These are phyloP conservation scores for Bursaphelenchus okinawaensis DNA, from an alignment of 2,888 invertebrate genomes.

Conservation along the genomic window DNA sequence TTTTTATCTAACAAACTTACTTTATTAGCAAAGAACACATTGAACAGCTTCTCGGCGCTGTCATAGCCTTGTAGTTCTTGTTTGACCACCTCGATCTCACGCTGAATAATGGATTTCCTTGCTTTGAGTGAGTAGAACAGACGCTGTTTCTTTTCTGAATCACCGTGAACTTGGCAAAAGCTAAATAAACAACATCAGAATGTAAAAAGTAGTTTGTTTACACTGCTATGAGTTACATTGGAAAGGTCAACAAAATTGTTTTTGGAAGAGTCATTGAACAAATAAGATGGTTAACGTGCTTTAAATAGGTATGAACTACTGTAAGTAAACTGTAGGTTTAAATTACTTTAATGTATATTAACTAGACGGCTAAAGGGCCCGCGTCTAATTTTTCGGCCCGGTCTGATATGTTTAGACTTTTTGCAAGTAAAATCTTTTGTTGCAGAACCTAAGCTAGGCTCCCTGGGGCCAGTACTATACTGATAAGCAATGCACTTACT, in stretches of 20 bases:
- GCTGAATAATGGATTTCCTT: constrained; percentile 9
- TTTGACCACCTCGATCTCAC: constrained; percentile 6
- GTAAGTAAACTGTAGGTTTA: no score
- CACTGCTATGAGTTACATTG: background rate
- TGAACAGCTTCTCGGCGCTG: background rate
- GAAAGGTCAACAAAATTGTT: background rate
- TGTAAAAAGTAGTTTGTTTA: background rate
- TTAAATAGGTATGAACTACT: no score
- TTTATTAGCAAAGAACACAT: background rate
- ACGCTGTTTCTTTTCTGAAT: constrained; percentile 21
- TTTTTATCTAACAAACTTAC: background rate
- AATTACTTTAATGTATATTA: no score
- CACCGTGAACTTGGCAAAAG: constrained; percentile 16
- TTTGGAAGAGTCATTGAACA: no score
- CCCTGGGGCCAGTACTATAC: no score
- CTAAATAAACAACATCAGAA: constrained; percentile 5
- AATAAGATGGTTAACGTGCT: no score
- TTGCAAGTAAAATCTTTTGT: no score
- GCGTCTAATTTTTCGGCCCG: no score
- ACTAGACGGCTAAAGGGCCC: no score
- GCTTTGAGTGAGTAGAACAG: constrained; percentile 15
- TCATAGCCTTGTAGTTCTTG: background rate
- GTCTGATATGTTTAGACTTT: no score
- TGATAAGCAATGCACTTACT: background rate
- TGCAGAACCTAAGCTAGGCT: no score